Evolutionary conservation across 2,797 vertebrate genomes (phyloP), one percentile per base, ranked within the genome.

Genomic region (Podargus strigoides): DNA sequence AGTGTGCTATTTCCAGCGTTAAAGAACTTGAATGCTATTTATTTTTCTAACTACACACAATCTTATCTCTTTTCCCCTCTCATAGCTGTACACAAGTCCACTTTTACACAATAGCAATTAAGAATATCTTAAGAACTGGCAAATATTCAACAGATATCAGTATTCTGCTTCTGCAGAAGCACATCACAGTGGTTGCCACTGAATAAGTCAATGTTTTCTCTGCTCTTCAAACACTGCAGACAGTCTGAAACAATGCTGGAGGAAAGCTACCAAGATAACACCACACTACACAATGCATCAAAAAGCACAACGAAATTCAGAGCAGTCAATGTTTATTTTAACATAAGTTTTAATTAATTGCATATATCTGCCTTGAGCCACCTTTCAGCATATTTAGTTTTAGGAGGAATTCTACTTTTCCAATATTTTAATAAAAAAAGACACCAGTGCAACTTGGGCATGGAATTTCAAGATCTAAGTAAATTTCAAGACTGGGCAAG

Each of bases 81-180:
- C 34, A 39, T 27, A 67, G 63, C 37, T 85, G 68, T 17, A 78
- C 11, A 32, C 9, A 63, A 55, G 74, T 41, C 23, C 36, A 32
- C 46, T 63, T 47, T 41, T 32, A 67, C 23, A 63, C 1, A 23
- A 50, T 0, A 50, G n/a, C 9, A 53, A 69, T 53, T 34, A 82
- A 87, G 64, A 89, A 80, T 56, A 70, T 44, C 64, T 63, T 34
- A 56, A 85, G 52, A 85, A 83, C n/a, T 47, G 74, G 36, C 67
- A 81, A 73, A 59, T 19, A 30, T 8, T 72, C 77, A 93, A 41
- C 9, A 76, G 53, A 10, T 24, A 50, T 0, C 26, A 4, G 4
- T 1, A 19, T 1, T 66, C 62, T 47, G 44, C 44, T 85, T 19
- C 62, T 50, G 39, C 55, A 85, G 50, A 64, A 68, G 41, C 20